phyloP scores from a whole-genome alignment of 2,888 invertebrate genomes.

The Melipona beecheii region DNA sequence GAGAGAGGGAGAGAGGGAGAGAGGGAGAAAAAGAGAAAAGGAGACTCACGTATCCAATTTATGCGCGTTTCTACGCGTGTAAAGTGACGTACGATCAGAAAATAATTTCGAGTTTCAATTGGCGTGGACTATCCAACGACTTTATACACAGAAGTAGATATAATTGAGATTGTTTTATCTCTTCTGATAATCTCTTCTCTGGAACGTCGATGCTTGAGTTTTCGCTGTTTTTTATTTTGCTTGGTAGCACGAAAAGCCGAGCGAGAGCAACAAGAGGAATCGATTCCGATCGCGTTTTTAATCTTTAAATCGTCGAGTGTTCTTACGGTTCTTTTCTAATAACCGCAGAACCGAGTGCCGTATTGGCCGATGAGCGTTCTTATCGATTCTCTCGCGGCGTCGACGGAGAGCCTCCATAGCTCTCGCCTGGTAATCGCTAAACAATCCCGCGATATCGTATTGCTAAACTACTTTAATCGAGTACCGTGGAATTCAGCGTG shows the following conservation, averaged over 20 bases:
- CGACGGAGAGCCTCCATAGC: not conserved
- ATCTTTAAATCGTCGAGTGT: conserved; percentile 9
- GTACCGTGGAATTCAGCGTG: too few relatives aligned
- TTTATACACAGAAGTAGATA: not conserved
- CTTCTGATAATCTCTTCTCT: not conserved
- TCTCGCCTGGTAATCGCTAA: not conserved
- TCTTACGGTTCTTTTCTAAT: conserved; percentile 10
- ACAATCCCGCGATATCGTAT: not conserved
- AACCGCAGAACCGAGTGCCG: not conserved
- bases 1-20: not conserved
- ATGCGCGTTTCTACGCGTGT: not conserved
- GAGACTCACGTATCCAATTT: not conserved
- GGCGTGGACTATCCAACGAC: not conserved
- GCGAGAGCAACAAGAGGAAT: not conserved
- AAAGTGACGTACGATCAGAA: not conserved
- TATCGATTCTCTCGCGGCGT: conserved; percentile 16
- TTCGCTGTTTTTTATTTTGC: not conserved
- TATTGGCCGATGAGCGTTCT: conserved; percentile 17
- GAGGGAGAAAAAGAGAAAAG: too few relatives aligned
- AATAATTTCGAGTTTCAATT: not conserved
- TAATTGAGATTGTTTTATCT: not conserved
- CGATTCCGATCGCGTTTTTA: conserved; percentile 18
- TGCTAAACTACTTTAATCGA: not conserved
- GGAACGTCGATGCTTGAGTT: not conserved
- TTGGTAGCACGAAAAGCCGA: not conserved